Evolutionary conservation across 2,888 invertebrate genomes (phyloP).

Genomic region (Phyllotreta cruciferae): DNA sequence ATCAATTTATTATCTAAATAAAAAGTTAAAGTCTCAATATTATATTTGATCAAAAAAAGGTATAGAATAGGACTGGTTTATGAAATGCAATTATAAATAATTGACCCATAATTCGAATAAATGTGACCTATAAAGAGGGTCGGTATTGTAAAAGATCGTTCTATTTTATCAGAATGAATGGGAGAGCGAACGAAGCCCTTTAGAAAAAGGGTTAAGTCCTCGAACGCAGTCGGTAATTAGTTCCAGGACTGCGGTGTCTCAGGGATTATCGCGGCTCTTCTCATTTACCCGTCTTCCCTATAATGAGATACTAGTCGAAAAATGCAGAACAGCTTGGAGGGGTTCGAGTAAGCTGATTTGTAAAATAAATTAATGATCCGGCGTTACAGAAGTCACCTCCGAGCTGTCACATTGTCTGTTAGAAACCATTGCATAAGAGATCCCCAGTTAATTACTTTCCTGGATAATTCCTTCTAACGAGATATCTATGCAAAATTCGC

Average conservation of each 20-base stretch:
- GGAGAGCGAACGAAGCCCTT: slow-evolving; percentile 38
- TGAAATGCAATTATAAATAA: slow-evolving; percentile 9
- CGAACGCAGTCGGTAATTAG: slow-evolving; percentile 54
- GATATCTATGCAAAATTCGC: slow-evolving; percentile 58
- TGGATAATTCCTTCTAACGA: slow-evolving; percentile 60
- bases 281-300: slow-evolving; percentile 55
- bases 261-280: slow-evolving; percentile 57
- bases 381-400: slow-evolving; percentile 60
- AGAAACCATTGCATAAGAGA: slow-evolving; percentile 53
- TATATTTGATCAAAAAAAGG: too few relatives aligned
- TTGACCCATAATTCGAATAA: slow-evolving; percentile 37
- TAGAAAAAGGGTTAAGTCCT: slow-evolving; percentile 52
- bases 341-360: slow-evolving; percentile 61
- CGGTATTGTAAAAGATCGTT: slow-evolving; percentile 41
- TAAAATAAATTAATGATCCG: slow-evolving; percentile 62
- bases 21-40: too few relatives aligned
- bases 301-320: slow-evolving; percentile 56
- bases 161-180: slow-evolving; percentile 38
- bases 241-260: slow-evolving; percentile 52
- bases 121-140: slow-evolving; percentile 44
- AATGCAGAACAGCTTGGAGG: slow-evolving; percentile 55
- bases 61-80: neutral
- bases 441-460: slow-evolving; percentile 59
- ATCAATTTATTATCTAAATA: too few relatives aligned
- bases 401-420: slow-evolving; percentile 60